These are phyloP conservation scores for Clarias pachynema DNA, from an alignment of 2,797 vertebrate genomes.

Conservation along the genomic window DNA sequence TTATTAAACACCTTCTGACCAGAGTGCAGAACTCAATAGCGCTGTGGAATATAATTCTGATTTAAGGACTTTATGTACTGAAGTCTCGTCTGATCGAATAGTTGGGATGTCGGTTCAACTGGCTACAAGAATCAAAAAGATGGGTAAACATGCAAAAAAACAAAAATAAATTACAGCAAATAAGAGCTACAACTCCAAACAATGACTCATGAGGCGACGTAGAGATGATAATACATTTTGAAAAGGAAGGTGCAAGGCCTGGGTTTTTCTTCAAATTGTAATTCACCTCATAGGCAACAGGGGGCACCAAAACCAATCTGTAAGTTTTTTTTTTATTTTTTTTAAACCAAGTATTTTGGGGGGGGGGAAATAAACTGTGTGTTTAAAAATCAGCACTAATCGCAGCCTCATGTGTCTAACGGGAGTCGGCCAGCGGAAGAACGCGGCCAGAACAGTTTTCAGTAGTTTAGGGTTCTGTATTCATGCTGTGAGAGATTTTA, in stretches of 20 bases:
- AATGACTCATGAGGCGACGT: constrained; percentile 17
- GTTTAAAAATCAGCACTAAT: background rate
- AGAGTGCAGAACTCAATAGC: background rate
- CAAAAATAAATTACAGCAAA: background rate
- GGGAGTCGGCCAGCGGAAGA: constrained; percentile 1
- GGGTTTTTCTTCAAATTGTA: background rate
- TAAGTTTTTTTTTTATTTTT: too few relatives aligned
- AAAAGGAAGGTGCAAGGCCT: background rate
- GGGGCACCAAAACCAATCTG: background rate
- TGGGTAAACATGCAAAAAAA: constrained; percentile 27
- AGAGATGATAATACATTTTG: too few relatives aligned
- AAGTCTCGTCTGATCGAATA: background rate
- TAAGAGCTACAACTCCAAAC: constrained; percentile 17
- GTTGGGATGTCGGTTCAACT: background rate
- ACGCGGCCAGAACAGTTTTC: background rate
- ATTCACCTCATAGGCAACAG: background rate
- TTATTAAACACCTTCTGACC: background rate
- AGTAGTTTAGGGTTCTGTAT: constrained; percentile 19
- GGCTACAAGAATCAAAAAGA: constrained; percentile 6
- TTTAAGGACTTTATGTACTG: background rate
- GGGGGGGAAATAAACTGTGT: background rate
- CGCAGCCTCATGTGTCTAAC: constrained; percentile 17
- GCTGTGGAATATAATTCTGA: background rate
- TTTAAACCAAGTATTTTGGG: too few relatives aligned
- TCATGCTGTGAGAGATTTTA: background rate